Percentiles rank a stretch among this genome's conserved stretches.
Conservation (phyloP, 1,140 invertebrate genomes). For the Kradibia gibbosae region DNA sequence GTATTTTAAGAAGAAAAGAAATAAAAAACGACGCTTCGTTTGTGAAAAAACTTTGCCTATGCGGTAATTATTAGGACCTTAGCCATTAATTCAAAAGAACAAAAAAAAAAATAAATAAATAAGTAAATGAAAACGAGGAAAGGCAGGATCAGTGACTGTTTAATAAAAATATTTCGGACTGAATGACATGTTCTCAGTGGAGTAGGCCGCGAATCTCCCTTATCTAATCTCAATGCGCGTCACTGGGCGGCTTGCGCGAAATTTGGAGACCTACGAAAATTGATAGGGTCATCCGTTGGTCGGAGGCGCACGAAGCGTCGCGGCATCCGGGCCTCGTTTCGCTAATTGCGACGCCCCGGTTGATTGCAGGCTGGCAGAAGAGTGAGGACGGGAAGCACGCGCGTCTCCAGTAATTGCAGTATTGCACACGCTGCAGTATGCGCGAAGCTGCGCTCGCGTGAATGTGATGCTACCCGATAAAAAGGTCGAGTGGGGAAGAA, state of each 20-base stretch:
- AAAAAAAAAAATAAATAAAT: too few relatives aligned
- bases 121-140: too few relatives aligned
- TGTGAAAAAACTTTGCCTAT: too few relatives aligned
- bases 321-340: conserved; percentile 31
- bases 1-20: too few relatives aligned
- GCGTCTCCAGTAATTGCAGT: conserved; percentile 21
- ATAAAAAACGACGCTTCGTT: too few relatives aligned
- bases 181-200: too few relatives aligned
- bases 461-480: background rate
- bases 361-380: too few relatives aligned
- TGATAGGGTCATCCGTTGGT: conserved; percentile 52
- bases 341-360: background rate
- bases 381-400: background rate
- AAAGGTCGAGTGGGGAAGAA: background rate
- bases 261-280: conserved; percentile 57
- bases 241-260: conserved; percentile 39
- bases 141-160: too few relatives aligned
- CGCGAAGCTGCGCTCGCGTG: conserved; percentile 14
- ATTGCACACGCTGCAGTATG: conserved; percentile 11
- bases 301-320: conserved; percentile 34
- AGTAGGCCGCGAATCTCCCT: background rate
- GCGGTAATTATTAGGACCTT: too few relatives aligned
- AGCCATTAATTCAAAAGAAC: too few relatives aligned
- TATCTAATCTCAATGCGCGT: conserved; percentile 20
- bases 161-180: too few relatives aligned